Evolutionary conservation across 2,113 vertebrate genomes (phyloP).

Genomic region (Pyrgilauda ruficollis): DNA sequence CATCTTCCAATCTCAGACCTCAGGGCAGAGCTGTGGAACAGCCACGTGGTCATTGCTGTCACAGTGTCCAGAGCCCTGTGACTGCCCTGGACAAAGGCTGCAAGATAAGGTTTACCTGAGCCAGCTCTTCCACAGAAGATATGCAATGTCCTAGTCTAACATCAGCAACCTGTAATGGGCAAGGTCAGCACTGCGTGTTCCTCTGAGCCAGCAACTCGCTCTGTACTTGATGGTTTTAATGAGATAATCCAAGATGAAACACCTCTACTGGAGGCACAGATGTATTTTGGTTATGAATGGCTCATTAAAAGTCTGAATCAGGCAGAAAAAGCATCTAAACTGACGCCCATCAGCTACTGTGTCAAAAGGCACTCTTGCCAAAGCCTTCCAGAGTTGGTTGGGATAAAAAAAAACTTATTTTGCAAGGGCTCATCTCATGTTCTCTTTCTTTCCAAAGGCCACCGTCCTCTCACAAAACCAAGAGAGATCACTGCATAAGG

Average conservation of each 20-base stretch:
- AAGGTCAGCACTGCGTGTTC: neutral
- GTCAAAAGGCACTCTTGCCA: neutral
- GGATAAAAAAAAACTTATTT: neutral
- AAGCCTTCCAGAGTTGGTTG: neutral
- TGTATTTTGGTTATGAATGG: neutral
- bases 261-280: neutral
- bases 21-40: neutral
- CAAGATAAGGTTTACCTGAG: neutral
- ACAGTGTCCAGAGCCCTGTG: neutral
- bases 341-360: neutral
- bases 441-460: neutral
- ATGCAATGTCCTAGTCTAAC: fast-evolving
- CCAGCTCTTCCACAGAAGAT: neutral
- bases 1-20: neutral
- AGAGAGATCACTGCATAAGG: neutral
- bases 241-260: neutral
- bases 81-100: neutral
- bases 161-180: neutral
- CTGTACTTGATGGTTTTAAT: neutral
- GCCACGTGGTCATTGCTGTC: neutral
- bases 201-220: neutral
- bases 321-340: neutral
- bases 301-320: neutral
- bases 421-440: neutral
- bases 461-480: neutral